phyloP scores from a whole-genome alignment of 2,888 invertebrate genomes.

The Tetramorium bicarinatum region DNA sequence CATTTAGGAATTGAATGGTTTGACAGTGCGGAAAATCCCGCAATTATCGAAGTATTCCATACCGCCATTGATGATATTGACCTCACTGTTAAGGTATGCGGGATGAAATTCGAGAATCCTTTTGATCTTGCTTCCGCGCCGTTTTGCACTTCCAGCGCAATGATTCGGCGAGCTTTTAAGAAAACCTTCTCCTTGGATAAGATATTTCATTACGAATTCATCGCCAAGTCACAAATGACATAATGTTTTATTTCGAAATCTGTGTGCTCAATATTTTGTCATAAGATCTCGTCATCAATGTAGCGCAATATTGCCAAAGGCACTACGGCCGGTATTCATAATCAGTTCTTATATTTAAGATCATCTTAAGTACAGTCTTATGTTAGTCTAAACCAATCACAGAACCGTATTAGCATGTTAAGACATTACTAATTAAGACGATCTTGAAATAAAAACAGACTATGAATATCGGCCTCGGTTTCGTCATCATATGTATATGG shows the following conservation, averaged over 20 bases:
- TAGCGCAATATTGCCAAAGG: conserved; percentile 98
- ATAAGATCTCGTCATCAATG: conserved; percentile 98
- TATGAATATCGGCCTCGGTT: no score
- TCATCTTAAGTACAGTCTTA: no score
- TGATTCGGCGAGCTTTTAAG: conserved; percentile 98
- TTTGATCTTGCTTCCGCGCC: conserved; percentile 99
- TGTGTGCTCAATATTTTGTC: background rate
- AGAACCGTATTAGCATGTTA: no score
- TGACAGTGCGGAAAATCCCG: conserved; percentile 89
- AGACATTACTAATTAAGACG: no score
- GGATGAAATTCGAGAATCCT: conserved; percentile 97
- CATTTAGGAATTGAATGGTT: conserved; percentile 84
- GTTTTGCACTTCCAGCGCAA: conserved; percentile 96
- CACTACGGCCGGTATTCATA: no score
- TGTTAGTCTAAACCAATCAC: no score
- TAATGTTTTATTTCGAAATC: background rate
- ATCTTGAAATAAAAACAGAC: no score
- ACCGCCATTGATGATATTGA: conserved; percentile 98
- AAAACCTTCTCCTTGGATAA: conserved; percentile 98
- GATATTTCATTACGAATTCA: conserved; percentile 86
- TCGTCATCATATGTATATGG: conserved; percentile 95
- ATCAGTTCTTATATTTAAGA: no score
- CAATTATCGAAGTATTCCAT: conserved; percentile 96
- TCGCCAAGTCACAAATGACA: background rate
- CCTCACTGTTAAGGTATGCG: conserved; percentile 96